Percentiles rank a stretch among this genome's conserved stretches.
These are phyloP conservation scores for Oxyruncus cristatus DNA, from an alignment of 2,113 vertebrate species.

Conservation along the genomic window DNA sequence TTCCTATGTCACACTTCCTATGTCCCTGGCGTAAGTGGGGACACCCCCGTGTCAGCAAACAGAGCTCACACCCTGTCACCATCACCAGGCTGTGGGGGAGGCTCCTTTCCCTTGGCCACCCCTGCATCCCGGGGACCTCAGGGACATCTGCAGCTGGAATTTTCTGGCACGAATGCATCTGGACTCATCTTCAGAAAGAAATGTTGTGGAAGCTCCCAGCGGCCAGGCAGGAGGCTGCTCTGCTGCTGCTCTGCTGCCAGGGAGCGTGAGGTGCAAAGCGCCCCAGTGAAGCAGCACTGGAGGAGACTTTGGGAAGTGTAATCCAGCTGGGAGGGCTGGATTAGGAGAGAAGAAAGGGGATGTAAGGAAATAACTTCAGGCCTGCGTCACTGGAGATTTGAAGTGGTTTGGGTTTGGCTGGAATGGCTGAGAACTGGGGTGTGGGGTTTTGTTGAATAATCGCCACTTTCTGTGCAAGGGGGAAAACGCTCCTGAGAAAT, in stretches of 20 bases:
- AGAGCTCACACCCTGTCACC: background rate
- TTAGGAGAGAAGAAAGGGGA: background rate
- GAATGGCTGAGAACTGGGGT: background rate
- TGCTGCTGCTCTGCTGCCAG: background rate
- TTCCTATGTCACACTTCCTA: rapidly evolving
- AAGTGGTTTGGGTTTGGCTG: background rate
- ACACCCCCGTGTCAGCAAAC: background rate
- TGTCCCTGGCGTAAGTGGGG: background rate
- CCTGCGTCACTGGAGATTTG: background rate
- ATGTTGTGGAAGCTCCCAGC: background rate
- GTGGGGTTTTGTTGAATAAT: background rate
- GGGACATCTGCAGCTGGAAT: background rate
- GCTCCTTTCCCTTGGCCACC: background rate
- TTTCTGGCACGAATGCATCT: background rate
- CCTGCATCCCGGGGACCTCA: background rate
- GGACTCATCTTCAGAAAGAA: background rate
- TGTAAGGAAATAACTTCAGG: background rate
- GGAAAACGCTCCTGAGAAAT: background rate
- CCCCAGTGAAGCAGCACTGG: rapidly evolving
- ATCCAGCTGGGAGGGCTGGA: background rate
- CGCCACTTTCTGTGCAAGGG: background rate
- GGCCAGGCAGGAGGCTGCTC: background rate
- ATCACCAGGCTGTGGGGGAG: background rate
- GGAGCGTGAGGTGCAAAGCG: background rate
- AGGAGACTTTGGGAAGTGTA: background rate